Evolutionary conservation across 2,113 vertebrate species (phyloP).

Genomic region (Morone saxatilis): DNA sequence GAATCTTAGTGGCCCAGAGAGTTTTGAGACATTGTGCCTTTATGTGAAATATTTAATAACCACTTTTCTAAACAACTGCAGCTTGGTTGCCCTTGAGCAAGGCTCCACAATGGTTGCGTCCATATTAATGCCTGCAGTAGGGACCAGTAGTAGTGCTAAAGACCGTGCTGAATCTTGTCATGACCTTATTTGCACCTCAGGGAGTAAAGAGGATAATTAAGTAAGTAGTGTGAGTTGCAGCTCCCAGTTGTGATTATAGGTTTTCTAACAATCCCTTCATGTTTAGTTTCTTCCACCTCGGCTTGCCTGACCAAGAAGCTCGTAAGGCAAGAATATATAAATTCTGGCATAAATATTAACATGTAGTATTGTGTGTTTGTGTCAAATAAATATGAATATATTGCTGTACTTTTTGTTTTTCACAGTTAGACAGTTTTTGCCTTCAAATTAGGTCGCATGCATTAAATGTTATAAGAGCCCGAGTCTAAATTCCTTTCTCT

Average conservation of each 20-base stretch:
- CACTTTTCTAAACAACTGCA: neutral
- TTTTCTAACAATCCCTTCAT: neutral
- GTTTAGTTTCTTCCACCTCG: conserved; percentile 3
- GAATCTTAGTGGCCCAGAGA: neutral
- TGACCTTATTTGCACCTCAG: conserved; percentile 45
- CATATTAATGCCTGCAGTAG: neutral
- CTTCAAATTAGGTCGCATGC: conserved; percentile 33
- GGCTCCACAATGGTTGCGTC: neutral
- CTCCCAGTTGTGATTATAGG: conserved; percentile 12
- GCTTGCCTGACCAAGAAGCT: no score
- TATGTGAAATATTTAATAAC: neutral
- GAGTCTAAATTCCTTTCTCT: conserved; percentile 25
- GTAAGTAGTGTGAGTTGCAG: conserved; percentile 28
- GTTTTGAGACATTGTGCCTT: neutral
- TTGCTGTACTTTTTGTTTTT: conserved; percentile 1
- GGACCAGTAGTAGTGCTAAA: neutral
- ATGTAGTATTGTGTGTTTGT: neutral
- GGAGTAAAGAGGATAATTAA: conserved; percentile 44
- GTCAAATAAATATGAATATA: conserved; percentile 13
- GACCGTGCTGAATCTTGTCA: conserved; percentile 2
- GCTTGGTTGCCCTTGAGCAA: conserved; percentile 17
- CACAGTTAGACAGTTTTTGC: neutral
- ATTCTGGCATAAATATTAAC: neutral
- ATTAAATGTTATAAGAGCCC: conserved; percentile 20
- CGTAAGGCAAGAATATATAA: neutral